These are phyloP conservation scores for Trichopoda pennipes DNA, from an alignment of 2,888 invertebrate genomes.

Conservation along the genomic window DNA sequence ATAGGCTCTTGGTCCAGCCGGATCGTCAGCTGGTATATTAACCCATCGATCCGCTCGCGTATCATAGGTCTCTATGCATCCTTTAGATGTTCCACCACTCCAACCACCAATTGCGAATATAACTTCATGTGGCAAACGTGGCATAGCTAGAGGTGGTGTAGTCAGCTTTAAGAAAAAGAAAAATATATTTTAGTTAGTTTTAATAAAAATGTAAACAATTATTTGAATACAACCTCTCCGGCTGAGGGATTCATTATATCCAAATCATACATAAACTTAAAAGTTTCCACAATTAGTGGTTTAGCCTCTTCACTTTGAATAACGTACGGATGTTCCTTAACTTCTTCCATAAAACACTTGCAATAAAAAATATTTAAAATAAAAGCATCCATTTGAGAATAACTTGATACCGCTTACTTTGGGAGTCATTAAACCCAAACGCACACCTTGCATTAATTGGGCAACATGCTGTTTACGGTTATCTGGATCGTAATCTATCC, in stretches of 20 bases:
- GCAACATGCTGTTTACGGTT: slow-evolving; percentile 88
- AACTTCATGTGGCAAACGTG: slow-evolving; percentile 93
- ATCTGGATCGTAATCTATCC: slow-evolving; percentile 91
- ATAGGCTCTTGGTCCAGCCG: slow-evolving; percentile 92
- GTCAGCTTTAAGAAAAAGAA: slow-evolving; percentile 80
- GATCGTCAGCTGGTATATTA: slow-evolving; percentile 85
- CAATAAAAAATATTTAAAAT: slow-evolving; percentile 5
- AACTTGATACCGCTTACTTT: slow-evolving; percentile 80
- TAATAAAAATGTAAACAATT: slow-evolving; percentile 50
- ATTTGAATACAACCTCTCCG: slow-evolving; percentile 84
- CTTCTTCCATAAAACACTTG: slow-evolving; percentile 93
- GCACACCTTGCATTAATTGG: slow-evolving; percentile 89
- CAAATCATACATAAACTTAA: slow-evolving; percentile 94
- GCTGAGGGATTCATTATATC: slow-evolving; percentile 91
- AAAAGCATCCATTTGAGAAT: neutral
- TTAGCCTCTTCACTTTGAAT: slow-evolving; percentile 90
- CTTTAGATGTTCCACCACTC: slow-evolving; percentile 83
- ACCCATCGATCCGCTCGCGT: slow-evolving; percentile 95
- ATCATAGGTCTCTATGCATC: slow-evolving; percentile 93
- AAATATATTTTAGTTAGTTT: slow-evolving; percentile 70
- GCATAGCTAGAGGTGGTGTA: slow-evolving; percentile 91
- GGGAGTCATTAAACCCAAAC: slow-evolving; percentile 91
- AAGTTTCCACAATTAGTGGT: slow-evolving; percentile 93
- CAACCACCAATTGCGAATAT: slow-evolving; percentile 92
- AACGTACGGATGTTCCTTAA: slow-evolving; percentile 93